These are phyloP conservation scores for Gymnodraco acuticeps DNA, from an alignment of 2,797 vertebrate species.

Conservation along the genomic window DNA sequence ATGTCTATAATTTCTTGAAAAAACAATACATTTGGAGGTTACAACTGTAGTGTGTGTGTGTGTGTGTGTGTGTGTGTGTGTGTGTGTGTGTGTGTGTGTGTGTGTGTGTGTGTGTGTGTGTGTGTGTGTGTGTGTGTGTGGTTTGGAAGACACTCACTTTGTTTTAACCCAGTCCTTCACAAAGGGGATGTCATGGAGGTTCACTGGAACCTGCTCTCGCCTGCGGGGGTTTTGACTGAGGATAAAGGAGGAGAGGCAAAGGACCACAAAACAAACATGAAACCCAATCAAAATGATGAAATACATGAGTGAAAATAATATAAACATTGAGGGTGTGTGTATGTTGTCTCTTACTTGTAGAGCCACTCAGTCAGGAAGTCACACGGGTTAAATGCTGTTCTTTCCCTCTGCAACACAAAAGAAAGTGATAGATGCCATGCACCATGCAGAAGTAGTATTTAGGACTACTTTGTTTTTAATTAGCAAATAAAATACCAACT, in stretches of 20 bases:
- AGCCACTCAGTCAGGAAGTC: conserved; percentile 94
- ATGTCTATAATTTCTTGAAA: not conserved
- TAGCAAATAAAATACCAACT: not conserved
- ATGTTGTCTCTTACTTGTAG: conserved; percentile 83
- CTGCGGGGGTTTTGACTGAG: conserved; percentile 88
- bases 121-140: not conserved
- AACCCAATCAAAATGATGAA: not conserved
- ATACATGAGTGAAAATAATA: not conserved
- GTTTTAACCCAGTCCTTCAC: conserved; percentile 87
- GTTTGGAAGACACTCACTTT: conserved; percentile 86
- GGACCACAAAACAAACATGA: conserved; percentile 8
- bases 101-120: no score
- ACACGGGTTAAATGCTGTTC: conserved; percentile 89
- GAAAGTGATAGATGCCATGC: not conserved
- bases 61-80: not conserved
- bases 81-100: not conserved
- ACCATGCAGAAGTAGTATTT: not conserved
- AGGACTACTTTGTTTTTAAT: not conserved
- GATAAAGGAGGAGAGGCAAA: not conserved
- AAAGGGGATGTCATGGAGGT: conserved; percentile 89
- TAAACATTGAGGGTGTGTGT: not conserved
- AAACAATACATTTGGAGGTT: not conserved
- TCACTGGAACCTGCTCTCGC: conserved; percentile 66
- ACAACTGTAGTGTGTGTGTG: not conserved
- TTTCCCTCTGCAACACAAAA: conserved; percentile 86